These are phyloP conservation scores for Sclerodermus sp. DNA, from an alignment of 2,888 invertebrate genomes.

Conservation along the genomic window DNA sequence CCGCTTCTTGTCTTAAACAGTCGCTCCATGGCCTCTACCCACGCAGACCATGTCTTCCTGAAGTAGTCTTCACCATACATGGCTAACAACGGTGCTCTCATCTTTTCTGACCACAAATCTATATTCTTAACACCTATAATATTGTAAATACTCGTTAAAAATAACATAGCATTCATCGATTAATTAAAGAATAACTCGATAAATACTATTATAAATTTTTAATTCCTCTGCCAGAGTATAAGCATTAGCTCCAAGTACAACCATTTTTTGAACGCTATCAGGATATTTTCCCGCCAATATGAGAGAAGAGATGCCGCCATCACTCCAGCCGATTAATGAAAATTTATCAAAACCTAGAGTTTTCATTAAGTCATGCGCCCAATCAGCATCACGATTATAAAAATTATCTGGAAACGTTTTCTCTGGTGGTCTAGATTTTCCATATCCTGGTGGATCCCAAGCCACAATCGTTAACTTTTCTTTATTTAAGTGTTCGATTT, in stretches of 20 bases:
- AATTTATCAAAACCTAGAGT: slow-evolving; percentile 68
- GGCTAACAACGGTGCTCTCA: slow-evolving; percentile 72
- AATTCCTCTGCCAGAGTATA: slow-evolving; percentile 73
- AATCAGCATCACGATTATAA: slow-evolving; percentile 73
- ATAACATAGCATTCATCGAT: not conserved
- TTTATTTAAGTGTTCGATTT: slow-evolving; percentile 68
- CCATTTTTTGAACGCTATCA: slow-evolving; percentile 68
- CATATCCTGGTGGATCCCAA: slow-evolving; percentile 90
- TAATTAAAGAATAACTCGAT: not conserved
- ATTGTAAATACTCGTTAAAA: too few relatives aligned
- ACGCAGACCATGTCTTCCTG: slow-evolving; percentile 69
- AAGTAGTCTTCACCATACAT: slow-evolving; percentile 76
- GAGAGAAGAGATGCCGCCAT: slow-evolving; percentile 80
- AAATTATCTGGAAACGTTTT: slow-evolving; percentile 73
- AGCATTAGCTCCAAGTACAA: slow-evolving; percentile 79
- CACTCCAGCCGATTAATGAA: slow-evolving; percentile 87
- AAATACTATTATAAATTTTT: slow-evolving; percentile 64
- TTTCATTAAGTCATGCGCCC: slow-evolving; percentile 73
- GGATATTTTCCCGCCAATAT: slow-evolving; percentile 76
- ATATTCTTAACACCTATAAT: slow-evolving; percentile 69
- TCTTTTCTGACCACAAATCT: slow-evolving; percentile 76
- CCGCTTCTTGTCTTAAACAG: slow-evolving; percentile 67
- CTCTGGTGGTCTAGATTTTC: slow-evolving; percentile 77
- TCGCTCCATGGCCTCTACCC: slow-evolving; percentile 68
- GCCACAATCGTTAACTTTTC: slow-evolving; percentile 68